Percentiles rank a stretch among this genome's conserved stretches.
These are phyloP conservation scores for Didymodactylos carnosus DNA, from an alignment of 2,888 invertebrate genomes.

Conservation along the genomic window DNA sequence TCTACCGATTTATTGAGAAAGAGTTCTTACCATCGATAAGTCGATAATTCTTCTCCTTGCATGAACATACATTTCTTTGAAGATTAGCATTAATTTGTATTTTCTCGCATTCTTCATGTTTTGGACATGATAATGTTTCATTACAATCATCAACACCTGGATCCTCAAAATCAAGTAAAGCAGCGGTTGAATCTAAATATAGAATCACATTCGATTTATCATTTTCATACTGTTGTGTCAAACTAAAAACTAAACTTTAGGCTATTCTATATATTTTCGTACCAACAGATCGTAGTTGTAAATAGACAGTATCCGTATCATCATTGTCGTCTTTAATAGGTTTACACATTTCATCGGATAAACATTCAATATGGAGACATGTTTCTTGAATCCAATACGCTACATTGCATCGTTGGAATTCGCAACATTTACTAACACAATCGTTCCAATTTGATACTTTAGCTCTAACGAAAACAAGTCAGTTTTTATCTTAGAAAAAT, in stretches of 20 bases:
- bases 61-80: not conserved
- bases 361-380: not conserved
- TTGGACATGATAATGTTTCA: not conserved
- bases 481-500: not conserved
- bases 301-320: constrained; percentile 42
- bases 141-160: not conserved
- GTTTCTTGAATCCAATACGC: not conserved
- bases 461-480: not conserved
- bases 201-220: not conserved
- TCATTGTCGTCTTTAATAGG: constrained; percentile 89
- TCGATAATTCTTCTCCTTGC: not conserved
- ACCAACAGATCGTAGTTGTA: not conserved
- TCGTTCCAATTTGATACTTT: not conserved
- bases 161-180: not conserved
- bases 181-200: not conserved
- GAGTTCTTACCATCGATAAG: not conserved
- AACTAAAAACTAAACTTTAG: too few species aligned
- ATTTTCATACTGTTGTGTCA: too few species aligned
- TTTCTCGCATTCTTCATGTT: not conserved
- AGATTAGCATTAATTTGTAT: not conserved
- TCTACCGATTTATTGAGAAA: too few species aligned
- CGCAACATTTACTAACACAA: not conserved
- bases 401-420: not conserved
- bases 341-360: not conserved
- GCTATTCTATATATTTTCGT: constrained; percentile 32